Conservation (phyloP, 2,797 vertebrate genomes). For the Platyrinchus mystaceus region DNA sequence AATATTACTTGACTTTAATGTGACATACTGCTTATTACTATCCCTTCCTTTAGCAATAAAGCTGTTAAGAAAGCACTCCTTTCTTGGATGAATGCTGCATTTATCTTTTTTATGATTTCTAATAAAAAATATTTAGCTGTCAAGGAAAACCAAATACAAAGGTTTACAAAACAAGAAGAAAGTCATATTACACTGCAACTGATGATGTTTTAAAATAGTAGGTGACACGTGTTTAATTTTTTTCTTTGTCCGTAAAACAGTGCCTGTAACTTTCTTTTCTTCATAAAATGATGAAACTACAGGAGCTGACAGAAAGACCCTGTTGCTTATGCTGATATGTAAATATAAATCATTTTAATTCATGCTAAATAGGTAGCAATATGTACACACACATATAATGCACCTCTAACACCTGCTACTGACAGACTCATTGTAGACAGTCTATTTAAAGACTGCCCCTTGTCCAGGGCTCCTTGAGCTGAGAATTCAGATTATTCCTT, state of each 20-base stretch:
- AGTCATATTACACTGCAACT: neutral
- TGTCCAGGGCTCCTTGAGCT: neutral
- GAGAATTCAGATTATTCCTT: neutral
- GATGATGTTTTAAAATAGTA: neutral
- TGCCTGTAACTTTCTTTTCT: neutral
- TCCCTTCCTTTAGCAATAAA: neutral
- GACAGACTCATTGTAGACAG: neutral
- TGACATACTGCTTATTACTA: neutral
- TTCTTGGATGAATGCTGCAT: constrained; percentile 46
- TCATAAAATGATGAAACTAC: neutral
- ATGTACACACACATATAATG: neutral
- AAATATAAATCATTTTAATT: neutral
- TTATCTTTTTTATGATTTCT: neutral
- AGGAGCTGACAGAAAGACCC: neutral
- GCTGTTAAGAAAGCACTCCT: constrained; percentile 22
- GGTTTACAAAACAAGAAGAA: neutral
- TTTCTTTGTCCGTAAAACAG: neutral
- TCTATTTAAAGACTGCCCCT: neutral
- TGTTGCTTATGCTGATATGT: neutral
- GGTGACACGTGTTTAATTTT: neutral
- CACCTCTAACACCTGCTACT: neutral
- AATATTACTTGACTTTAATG: neutral
- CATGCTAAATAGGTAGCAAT: neutral
- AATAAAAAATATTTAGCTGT: neutral
- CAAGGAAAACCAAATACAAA: neutral